Conservation (phyloP, 2,888 invertebrate species). For the Craniophora ligustri region DNA sequence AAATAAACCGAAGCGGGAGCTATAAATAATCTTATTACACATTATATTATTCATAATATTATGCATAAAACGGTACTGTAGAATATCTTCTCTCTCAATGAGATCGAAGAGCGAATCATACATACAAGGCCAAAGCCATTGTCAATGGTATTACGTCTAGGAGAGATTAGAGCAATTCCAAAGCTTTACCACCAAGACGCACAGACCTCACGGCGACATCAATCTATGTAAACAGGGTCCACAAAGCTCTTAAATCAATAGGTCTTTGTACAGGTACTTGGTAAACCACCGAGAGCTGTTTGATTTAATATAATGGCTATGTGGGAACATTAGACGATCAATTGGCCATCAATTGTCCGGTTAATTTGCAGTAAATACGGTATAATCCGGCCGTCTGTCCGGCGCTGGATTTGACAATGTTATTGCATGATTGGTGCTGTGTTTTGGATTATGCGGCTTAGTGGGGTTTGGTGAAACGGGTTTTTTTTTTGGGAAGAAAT, state of each 20-base stretch:
- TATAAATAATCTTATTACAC: too few relatives aligned
- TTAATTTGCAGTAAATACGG: slow-evolving; percentile 84
- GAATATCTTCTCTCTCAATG: too few relatives aligned
- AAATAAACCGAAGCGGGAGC: too few relatives aligned
- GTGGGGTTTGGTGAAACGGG: not conserved
- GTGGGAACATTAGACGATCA: slow-evolving; percentile 83
- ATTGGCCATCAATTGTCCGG: slow-evolving; percentile 83
- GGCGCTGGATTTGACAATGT: slow-evolving; percentile 66
- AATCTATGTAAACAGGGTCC: slow-evolving; percentile 69
- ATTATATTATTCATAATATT: too few relatives aligned
- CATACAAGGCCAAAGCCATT: not conserved
- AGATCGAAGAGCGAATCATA: too few relatives aligned
- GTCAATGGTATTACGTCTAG: slow-evolving; percentile 11
- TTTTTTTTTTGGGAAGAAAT: not conserved
- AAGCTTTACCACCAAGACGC: slow-evolving; percentile 25
- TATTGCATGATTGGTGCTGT: slow-evolving; percentile 52
- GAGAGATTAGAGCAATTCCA: slow-evolving; percentile 37
- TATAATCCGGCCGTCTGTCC: slow-evolving; percentile 70
- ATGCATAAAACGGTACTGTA: too few relatives aligned
- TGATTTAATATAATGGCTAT: slow-evolving; percentile 86
- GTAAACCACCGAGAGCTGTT: slow-evolving; percentile 66
- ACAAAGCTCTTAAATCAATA: slow-evolving; percentile 79
- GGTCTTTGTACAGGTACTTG: slow-evolving; percentile 82
- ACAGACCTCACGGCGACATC: slow-evolving; percentile 56
- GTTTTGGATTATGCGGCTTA: slow-evolving; percentile 18